These are phyloP conservation scores for Montipora capitata DNA, from an alignment of 92 coral and sea anemone species.

Conservation along the genomic window DNA sequence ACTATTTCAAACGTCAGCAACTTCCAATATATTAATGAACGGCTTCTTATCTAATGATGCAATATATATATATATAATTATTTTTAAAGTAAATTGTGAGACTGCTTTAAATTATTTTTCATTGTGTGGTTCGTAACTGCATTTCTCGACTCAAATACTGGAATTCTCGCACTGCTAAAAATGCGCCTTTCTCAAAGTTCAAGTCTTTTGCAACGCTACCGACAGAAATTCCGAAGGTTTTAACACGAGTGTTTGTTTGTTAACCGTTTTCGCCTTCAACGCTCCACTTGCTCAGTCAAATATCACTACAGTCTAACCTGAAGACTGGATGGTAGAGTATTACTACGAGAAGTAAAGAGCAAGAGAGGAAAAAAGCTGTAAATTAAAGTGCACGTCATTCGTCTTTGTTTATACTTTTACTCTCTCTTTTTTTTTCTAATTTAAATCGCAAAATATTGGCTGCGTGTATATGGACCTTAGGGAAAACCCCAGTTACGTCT, in stretches of 20 bases:
- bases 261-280: background rate
- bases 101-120: background rate
- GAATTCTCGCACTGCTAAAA: background rate
- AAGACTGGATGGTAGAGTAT: no score
- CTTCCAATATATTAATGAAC: conserved; percentile 6
- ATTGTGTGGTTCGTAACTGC: background rate
- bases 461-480: background rate
- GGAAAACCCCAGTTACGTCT: background rate
- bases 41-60: conserved; percentile 1
- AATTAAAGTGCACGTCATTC: background rate
- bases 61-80: conserved; percentile 10
- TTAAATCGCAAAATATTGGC: background rate
- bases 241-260: background rate
- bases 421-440: background rate
- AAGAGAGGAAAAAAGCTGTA: background rate
- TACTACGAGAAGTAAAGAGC: background rate
- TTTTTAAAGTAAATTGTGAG: background rate
- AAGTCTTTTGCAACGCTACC: background rate
- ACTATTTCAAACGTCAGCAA: background rate
- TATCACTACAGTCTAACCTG: background rate
- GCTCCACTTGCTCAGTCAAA: conserved; percentile 1
- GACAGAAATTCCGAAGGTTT: background rate
- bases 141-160: conserved; percentile 6
- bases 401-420: background rate
- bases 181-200: background rate